Percentiles rank a stretch among this genome's conserved stretches.
These are phyloP conservation scores for Zeugodacus cucurbitae DNA, from an alignment of 1,140 invertebrate genomes.

Conservation along the genomic window DNA sequence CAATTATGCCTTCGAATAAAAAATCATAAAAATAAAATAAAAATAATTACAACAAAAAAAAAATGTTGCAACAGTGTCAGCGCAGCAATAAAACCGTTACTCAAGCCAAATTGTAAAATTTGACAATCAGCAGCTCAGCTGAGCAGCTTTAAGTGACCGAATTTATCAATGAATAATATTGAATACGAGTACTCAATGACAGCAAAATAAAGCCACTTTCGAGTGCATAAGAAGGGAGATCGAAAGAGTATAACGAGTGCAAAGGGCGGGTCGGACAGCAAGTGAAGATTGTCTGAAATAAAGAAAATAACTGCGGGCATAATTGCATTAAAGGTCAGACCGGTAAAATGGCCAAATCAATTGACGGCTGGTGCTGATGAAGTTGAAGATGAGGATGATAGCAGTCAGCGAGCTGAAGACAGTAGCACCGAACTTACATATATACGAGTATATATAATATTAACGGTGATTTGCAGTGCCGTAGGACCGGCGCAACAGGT, in stretches of 20 bases:
- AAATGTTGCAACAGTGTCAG: not conserved
- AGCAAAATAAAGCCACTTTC: not conserved
- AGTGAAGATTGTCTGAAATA: slow-evolving; percentile 12
- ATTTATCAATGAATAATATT: not conserved
- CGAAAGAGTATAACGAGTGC: not conserved
- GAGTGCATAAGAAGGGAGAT: not conserved
- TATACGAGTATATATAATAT: not conserved
- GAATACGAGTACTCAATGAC: not conserved
- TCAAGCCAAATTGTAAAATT: not conserved
- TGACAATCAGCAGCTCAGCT: not conserved
- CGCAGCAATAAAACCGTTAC: not conserved
- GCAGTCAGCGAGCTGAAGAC: not conserved
- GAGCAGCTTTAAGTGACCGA: not conserved
- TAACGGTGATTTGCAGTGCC: not conserved
- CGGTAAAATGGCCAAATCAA: not conserved
- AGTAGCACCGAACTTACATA: not conserved
- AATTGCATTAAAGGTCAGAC: slow-evolving; percentile 15
- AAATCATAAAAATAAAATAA: not conserved
- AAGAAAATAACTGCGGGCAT: slow-evolving; percentile 32
- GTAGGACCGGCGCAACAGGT: not conserved
- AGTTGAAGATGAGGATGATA: not conserved
- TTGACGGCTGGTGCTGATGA: not conserved
- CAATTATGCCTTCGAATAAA: not conserved
- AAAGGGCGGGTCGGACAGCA: not conserved
- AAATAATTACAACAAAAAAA: not conserved